Conservation (phyloP, 2,888 invertebrate species). For the Piscicola geometra region DNA sequence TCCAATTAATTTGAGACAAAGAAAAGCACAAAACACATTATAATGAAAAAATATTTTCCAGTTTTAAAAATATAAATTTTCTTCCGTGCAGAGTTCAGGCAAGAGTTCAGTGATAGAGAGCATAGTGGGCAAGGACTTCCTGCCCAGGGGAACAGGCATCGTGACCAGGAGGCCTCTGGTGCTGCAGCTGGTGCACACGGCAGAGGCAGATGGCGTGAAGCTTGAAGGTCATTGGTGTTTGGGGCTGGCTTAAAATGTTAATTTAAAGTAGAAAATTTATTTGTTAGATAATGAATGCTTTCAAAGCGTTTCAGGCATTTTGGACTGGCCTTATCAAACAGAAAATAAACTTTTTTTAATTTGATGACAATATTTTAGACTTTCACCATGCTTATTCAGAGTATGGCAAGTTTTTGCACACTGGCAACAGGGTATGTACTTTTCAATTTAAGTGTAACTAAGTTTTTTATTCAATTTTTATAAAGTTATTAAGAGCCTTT, state of each 20-base stretch:
- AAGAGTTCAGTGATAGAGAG: constrained; percentile 99
- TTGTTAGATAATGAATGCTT: no score
- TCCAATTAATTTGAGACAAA: no score
- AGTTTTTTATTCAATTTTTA: background rate
- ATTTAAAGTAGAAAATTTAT: no score
- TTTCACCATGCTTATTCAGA: no score
- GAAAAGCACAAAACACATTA: no score
- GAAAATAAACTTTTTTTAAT: no score
- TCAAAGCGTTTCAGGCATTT: no score
- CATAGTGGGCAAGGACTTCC: constrained; percentile 90
- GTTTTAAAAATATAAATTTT: background rate
- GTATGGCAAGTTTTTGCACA: constrained; percentile 7
- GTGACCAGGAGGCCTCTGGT: constrained; percentile 91
- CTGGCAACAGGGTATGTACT: background rate
- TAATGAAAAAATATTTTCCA: no score
- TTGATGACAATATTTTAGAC: no score
- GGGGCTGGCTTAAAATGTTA: no score
- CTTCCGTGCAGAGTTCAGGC: constrained; percentile 78
- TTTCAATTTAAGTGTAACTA: background rate
- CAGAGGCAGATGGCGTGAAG: constrained; percentile 83
- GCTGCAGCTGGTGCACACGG: constrained; percentile 85
- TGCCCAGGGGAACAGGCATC: constrained; percentile 93
- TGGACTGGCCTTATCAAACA: no score
- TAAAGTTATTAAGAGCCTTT: constrained; percentile 5
- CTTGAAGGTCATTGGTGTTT: no score